A percentile compares a stretch with the other conserved stretches of the same genome.
phyloP scores from a whole-genome alignment of 2,113 vertebrate genomes.

The Ahaetulla prasina region DNA sequence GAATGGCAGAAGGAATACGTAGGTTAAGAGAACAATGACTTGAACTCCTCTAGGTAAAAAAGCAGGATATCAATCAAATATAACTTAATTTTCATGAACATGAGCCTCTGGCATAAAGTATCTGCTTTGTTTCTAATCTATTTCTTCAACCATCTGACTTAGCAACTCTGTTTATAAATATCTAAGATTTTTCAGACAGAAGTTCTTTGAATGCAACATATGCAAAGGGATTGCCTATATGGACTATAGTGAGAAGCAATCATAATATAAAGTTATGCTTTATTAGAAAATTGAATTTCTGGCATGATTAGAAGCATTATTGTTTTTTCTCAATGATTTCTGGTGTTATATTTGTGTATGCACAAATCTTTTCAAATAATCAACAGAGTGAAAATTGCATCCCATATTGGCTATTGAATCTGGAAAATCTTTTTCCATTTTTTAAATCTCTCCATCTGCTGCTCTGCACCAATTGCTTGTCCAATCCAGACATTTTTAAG shows the following conservation, averaged over 20 bases:
- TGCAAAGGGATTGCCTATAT: not conserved
- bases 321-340: not conserved
- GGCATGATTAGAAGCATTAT: not conserved
- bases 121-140: not conserved
- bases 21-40: not conserved
- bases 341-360: not conserved
- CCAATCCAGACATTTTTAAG: not conserved
- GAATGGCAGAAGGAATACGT: not conserved
- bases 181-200: not conserved
- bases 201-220: not conserved
- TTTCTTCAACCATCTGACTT: not conserved
- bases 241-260: not conserved
- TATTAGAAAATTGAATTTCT: not conserved
- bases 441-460: not conserved
- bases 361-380: not conserved
- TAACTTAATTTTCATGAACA: not conserved
- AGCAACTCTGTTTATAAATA: not conserved
- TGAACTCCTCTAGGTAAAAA: not conserved
- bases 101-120: not conserved
- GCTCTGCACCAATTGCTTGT: not conserved
- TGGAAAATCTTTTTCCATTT: not conserved
- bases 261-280: not conserved
- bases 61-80: not conserved
- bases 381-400: not conserved
- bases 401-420: not conserved